phyloP scores from a whole-genome alignment of 2,113 vertebrate species.

The Parus major region DNA sequence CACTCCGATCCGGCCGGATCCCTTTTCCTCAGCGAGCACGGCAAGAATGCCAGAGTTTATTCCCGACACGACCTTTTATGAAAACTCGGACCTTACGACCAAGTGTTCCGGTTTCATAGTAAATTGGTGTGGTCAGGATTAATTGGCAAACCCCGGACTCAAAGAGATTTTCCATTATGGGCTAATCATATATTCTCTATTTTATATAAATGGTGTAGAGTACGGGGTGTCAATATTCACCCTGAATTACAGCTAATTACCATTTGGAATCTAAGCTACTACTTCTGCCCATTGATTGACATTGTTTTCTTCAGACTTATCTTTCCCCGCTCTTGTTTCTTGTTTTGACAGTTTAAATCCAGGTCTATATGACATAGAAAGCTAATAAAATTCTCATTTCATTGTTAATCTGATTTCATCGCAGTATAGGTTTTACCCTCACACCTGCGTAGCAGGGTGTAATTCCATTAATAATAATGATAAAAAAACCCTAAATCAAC shows the following conservation, averaged over 20 bases:
- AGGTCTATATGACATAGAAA: conserved; percentile 68
- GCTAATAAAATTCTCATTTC: conserved; percentile 80
- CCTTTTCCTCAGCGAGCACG: neutral
- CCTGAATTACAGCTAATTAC: conserved; percentile 23
- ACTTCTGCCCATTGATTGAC: conserved; percentile 51
- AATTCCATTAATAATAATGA: conserved; percentile 92
- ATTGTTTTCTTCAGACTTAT: conserved; percentile 45
- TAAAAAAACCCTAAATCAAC: conserved; percentile 82
- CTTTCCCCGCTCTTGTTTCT: conserved; percentile 38
- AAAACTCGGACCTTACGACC: neutral
- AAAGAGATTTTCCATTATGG: neutral
- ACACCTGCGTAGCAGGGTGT: conserved; percentile 92
- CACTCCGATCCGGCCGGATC: rapidly evolving
- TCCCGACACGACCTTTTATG: neutral
- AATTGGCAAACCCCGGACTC: neutral
- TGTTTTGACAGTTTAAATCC: conserved; percentile 81
- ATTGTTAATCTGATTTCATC: conserved; percentile 83
- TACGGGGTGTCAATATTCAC: neutral
- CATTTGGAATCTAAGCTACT: conserved; percentile 29
- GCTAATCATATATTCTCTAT: conserved; percentile 2
- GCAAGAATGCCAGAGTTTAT: neutral
- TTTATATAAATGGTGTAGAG: neutral
- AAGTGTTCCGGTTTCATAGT: neutral
- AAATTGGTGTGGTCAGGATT: neutral
- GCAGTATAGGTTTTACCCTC: conserved; percentile 76